Evolutionary conservation across 2,797 vertebrate genomes (phyloP), one percentile per base, ranked within the genome.

Genomic region (Melanotaenia trifasciata): DNA sequence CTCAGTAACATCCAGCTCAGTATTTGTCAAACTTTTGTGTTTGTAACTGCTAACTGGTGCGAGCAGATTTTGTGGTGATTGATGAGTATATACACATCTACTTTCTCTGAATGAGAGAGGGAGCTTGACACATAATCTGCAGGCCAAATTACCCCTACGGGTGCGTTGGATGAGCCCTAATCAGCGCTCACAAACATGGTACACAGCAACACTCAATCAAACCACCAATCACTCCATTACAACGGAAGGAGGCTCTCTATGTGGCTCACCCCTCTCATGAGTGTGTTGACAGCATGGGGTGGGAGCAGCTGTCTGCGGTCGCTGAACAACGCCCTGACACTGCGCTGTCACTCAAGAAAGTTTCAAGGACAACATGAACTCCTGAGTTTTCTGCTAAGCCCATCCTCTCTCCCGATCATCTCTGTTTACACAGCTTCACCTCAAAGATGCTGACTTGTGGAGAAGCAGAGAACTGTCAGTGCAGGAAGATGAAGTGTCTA

Each of bases 401-500:
- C 59, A 16, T 76, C 82, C 63, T 64, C 80, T 61, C 64, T 38
- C 51, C 66, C 53, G 58, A 66, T 67, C 68, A 69, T 66, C 87
- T 82, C 78, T 89, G 88, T 93, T 92, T 90, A 90, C 88, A 81
- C 65, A 69, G 11, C 83, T 76, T 72, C 24, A 65, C 83, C 87
- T 88, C 78, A 90, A 88, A 93, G 83, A 90, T 93, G 92, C 92
- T 94, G 94, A 94, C 82, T 91, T 78, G 84, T 72, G 84, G 83
- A 83, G 90, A 86, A 89, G 88, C 69, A 66, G 14, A 61, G 81
- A 72, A 80, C 87, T 90, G 90, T 93, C 88, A 88, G 82, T 26
- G 84, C 76, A 71, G 85, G 80, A 90, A 90, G 91, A 93, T 92
- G 87, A 93, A 94, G 90, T 88, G 88, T 56, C 63, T 74, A 32